Percentiles rank a stretch among this genome's conserved stretches.
Evolutionary conservation across 2,797 vertebrate species (phyloP).

Genomic region (Ctenopoma kingsleyae): DNA sequence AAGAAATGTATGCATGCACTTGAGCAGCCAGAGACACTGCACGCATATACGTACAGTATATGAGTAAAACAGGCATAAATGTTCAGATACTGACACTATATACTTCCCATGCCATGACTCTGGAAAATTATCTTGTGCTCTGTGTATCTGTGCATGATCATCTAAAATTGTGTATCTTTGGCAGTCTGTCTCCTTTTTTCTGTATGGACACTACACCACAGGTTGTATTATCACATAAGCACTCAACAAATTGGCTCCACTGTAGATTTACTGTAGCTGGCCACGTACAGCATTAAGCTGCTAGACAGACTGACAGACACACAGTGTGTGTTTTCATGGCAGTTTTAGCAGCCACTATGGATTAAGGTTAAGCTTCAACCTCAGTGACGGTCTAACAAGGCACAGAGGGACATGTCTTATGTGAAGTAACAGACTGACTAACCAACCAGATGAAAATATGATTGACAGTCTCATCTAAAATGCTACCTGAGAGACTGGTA

Average conservation of each 20-base stretch:
- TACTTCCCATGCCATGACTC: not conserved
- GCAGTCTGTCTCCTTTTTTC: not conserved
- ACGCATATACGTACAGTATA: not conserved
- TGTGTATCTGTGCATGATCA: not conserved
- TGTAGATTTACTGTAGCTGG: slow-evolving; percentile 1
- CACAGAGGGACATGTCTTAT: slow-evolving; percentile 12
- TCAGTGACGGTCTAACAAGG: slow-evolving; percentile 17
- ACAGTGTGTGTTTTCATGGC: slow-evolving; percentile 23
- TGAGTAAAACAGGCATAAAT: not conserved
- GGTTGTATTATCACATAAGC: slow-evolving; percentile 31
- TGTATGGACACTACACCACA: slow-evolving; percentile 8
- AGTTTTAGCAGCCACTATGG: slow-evolving; percentile 36
- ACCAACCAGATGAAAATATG: slow-evolving; percentile 18
- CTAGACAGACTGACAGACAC: slow-evolving; percentile 1
- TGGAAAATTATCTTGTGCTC: slow-evolving; percentile 8
- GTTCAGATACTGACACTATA: not conserved
- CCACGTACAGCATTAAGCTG: slow-evolving; percentile 21
- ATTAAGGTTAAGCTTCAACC: slow-evolving; percentile 50
- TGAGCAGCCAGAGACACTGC: slow-evolving; percentile 20
- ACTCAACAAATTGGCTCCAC: slow-evolving; percentile 30
- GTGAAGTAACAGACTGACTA: slow-evolving; percentile 23
- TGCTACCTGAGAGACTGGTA: not conserved
- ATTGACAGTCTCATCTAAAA: slow-evolving; percentile 30
- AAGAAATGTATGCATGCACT: slow-evolving; percentile 43
- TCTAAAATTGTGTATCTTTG: not conserved